Evolutionary conservation across 2,797 vertebrate species (phyloP).

Genomic region (Anguilla megastoma): DNA sequence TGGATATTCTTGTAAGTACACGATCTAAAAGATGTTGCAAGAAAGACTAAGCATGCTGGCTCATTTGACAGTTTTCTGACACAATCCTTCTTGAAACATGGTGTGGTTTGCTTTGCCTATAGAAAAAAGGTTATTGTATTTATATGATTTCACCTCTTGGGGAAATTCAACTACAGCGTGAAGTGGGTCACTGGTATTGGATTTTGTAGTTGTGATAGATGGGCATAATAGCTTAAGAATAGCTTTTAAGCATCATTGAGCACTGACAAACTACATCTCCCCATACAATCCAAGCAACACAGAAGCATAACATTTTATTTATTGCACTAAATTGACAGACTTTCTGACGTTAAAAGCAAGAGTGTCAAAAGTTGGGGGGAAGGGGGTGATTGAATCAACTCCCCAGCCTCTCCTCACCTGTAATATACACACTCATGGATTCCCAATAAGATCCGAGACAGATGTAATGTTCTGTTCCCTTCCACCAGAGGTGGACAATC

Average conservation of each 20-base stretch:
- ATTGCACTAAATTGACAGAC: neutral
- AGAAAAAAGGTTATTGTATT: neutral
- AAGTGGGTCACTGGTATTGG: neutral
- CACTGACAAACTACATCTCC: neutral
- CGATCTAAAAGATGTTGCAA: constrained; percentile 37
- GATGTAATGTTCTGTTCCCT: neutral
- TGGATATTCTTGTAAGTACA: constrained; percentile 22
- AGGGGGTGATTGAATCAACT: no score
- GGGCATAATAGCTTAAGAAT: neutral
- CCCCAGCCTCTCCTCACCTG: no score
- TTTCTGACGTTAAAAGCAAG: no score
- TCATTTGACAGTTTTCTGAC: neutral
- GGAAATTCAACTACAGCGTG: neutral
- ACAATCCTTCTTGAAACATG: neutral
- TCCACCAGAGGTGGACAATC: neutral
- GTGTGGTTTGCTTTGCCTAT: neutral
- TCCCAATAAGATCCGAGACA: neutral
- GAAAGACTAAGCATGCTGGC: constrained; percentile 16
- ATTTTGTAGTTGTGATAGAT: neutral
- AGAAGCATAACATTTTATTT: no score
- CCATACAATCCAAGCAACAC: neutral
- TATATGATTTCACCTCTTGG: neutral
- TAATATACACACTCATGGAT: neutral
- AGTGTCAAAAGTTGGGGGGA: no score
- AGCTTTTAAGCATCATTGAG: neutral